Evolutionary conservation across 2,888 invertebrate species (phyloP), one percentile per base, ranked within the genome.

Genomic region (Frankliniella intonsa): DNA sequence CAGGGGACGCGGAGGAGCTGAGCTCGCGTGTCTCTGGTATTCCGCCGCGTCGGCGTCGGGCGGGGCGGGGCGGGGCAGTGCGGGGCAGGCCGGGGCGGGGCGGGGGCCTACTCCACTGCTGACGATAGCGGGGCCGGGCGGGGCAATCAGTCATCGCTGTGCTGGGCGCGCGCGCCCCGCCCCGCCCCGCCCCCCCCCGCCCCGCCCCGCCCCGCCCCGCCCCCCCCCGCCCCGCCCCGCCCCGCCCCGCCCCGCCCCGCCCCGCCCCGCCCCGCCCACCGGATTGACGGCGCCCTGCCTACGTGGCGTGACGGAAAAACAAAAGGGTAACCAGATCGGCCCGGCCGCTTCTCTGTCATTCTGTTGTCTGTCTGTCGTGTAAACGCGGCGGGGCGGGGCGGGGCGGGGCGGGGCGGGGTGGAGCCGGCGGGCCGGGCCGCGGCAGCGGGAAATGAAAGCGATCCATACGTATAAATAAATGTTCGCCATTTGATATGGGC

Each of bases 211-310:
- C 38, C 38, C 38, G 38, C 38, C 38, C 55, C 14, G 55, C 55
- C 55, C 55, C 14, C 38, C 38, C 38, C 38, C 38, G 38, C 38
- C 38, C 38, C 38, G 38, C 38, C 38, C 38, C 38, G 38, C 38
- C 38, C 38, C 38, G 38, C 38, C 38, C 38, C 38, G 38, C 38
- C 38, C 38, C 38, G 38, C 38, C 38, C 38, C 38, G 38, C 38
- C 38, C 38, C 38, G 38, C 38, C 38, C 55, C 14, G 55, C 55
- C 55, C 55, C 14, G 55, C 62, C 7, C n/a, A n/a, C n/a, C 17
- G 62, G 62, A 62, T 62, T 62, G 62, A 62, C 62, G 62, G 62
- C n/a, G 62, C n/a, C 62, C 62, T 62, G 62, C 19, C n/a, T 62
- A 17, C 17, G 62, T 38, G 62, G 62, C 62, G 62, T n/a, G 62